Conservation (phyloP, 2,113 vertebrate genomes). For the Steatornis caripensis region DNA sequence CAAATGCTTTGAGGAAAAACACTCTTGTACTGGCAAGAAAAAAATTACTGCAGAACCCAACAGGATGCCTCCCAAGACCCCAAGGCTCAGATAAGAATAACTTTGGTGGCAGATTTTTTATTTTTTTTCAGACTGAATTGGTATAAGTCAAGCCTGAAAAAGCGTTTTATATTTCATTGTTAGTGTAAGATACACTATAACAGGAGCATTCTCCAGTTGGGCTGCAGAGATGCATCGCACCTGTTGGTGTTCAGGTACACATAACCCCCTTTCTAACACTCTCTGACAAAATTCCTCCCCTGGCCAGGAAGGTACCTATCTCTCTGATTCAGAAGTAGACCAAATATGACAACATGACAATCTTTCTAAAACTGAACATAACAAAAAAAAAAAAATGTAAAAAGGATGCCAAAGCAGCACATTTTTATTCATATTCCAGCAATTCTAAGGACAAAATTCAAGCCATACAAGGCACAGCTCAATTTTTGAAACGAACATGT, state of each 20-base stretch:
- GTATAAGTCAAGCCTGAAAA: neutral
- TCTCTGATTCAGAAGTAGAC: neutral
- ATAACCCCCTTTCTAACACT: neutral
- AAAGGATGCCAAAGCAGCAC: neutral
- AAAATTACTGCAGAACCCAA: neutral
- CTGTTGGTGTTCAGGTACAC: rapidly evolving
- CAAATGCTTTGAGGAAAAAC: neutral
- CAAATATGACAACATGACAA: neutral
- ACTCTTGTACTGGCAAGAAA: neutral
- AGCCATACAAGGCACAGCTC: neutral
- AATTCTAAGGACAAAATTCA: neutral
- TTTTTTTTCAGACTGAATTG: neutral
- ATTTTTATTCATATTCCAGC: neutral
- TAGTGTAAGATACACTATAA: neutral
- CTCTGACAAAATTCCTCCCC: neutral
- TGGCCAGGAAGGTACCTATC: neutral
- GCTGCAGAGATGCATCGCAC: neutral
- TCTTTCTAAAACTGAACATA: neutral
- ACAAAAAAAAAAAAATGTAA: neutral
- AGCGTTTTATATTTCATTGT: neutral
- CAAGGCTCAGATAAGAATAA: neutral
- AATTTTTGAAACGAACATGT: neutral
- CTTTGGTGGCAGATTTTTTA: neutral
- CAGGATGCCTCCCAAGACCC: neutral
- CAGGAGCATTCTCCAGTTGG: neutral